Base-by-base conservation (phyloP, 2,797 vertebrate genomes). In the Chiloscyllium punctatum region DNA sequence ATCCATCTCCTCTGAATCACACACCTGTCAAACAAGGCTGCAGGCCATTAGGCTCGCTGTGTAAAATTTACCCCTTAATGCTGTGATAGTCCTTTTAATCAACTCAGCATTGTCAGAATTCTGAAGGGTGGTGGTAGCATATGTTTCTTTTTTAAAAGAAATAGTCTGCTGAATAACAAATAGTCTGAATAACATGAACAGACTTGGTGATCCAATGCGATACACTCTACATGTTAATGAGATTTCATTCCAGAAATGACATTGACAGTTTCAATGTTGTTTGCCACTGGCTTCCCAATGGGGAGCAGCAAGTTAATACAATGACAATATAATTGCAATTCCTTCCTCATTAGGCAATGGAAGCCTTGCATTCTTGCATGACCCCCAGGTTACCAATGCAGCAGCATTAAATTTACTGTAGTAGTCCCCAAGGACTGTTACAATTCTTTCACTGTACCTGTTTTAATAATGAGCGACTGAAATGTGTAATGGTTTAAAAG, bases 311-410 rank as follows among this genome's bases (percentile, higher is more conserved):
- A 92, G 90, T 92, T 92, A 92, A 92, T 92, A 69, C 90, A 92
- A 92, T 92, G 90, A 92, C 90, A 69, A 92, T 92, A 92, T 92
- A 92, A 92, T 92, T 92, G 90, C 90, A 92, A 92, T 92, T 92
- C 90, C 66, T 92, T 92, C 90, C 90, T 92, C 90, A 92, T 95
- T 95, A 95, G 94, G 94, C 69, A 95, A 95, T 77, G 48, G 72
- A 95, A 53, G 94, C 11, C 94, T 72, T 94, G 94, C 92, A 94
- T 94, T 94, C 33, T 91, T 68, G 57, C 90, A 92, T 69, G 90
- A 92, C 90, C 94, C 94, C 33, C 48, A 30, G 18, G 71, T 74
- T 95, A 77, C 90, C 90, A 92, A 69, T 25, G 62, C 90, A 42
- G 62, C n/a, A 37, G 62, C 90, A 92, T 25, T 69, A 69, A 37